A percentile compares a stretch with the other conserved stretches of the same genome.
phyloP scores from a whole-genome alignment of 1,140 invertebrate species.

The Drosophila novamexicana region DNA sequence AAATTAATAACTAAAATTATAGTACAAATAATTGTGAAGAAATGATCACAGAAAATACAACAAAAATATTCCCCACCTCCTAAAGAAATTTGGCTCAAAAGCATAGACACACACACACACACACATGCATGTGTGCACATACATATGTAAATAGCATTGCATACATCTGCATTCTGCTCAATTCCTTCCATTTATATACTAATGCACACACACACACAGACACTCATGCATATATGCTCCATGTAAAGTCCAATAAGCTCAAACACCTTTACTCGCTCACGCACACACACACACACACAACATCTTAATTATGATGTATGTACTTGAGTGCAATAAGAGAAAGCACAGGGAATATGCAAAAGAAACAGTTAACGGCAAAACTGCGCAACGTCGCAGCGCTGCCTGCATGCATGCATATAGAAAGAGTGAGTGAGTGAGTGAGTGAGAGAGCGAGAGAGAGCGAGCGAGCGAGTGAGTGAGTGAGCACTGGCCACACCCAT shows the following conservation, averaged over 20 bases:
- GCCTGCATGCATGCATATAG: conserved; percentile 13
- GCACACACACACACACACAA: conserved; percentile 10
- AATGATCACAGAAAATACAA: too few species aligned
- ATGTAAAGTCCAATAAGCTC: conserved; percentile 25
- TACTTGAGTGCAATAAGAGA: conserved; percentile 46
- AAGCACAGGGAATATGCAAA: conserved; percentile 43
- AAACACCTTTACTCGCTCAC: conserved; percentile 31
- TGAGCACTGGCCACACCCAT: conserved; percentile 51
- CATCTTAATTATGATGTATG: conserved; percentile 48
- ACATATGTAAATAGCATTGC: not conserved
- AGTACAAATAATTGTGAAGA: too few species aligned
- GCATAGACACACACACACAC: not conserved
- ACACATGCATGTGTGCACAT: not conserved
- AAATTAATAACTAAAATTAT: too few species aligned
- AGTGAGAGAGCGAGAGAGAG: too few species aligned
- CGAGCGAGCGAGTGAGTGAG: not conserved
- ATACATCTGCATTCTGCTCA: conserved; percentile 26
- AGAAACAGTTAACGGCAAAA: conserved; percentile 34
- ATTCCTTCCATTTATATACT: not conserved
- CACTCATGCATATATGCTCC: not conserved
- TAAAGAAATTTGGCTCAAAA: not conserved
- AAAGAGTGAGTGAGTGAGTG: too few species aligned
- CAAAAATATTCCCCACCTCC: too few species aligned
- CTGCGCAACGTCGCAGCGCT: conserved; percentile 31
- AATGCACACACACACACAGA: not conserved